Evolutionary conservation across 2,797 vertebrate species (phyloP).

Genomic region (Acomys russatus): DNA sequence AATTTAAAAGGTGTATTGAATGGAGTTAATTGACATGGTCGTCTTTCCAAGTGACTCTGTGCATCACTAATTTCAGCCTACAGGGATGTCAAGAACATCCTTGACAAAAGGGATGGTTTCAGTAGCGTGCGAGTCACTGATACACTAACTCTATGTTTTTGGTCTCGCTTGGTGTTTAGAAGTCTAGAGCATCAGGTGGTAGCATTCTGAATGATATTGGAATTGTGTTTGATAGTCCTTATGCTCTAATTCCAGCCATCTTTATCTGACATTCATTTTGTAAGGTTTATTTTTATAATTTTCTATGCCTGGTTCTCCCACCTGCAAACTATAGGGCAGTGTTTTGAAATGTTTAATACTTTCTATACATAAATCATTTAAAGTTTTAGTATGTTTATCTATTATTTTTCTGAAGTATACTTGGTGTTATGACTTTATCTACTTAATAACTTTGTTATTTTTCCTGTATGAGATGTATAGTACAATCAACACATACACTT

Average conservation of each 20-base stretch:
- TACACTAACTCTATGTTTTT: neutral
- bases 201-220: neutral
- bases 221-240: neutral
- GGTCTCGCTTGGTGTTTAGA: neutral
- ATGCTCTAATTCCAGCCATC: neutral
- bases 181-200: constrained; percentile 5
- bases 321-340: neutral
- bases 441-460: constrained; percentile 36
- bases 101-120: neutral
- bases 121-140: neutral
- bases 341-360: constrained; percentile 39
- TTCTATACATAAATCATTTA: neutral
- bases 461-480: constrained; percentile 57
- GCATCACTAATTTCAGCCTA: neutral
- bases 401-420: constrained; percentile 25
- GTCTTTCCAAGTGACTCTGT: neutral
- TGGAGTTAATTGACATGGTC: neutral
- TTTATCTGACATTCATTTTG: constrained; percentile 19
- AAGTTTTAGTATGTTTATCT: constrained; percentile 6
- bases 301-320: neutral
- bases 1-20: constrained; percentile 1
- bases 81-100: neutral
- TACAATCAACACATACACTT: constrained; percentile 66
- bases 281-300: constrained; percentile 26
- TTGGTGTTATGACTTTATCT: constrained; percentile 13